These are phyloP conservation scores for Ptychoptera contaminata DNA, from an alignment of 2,888 invertebrate genomes.

Conservation along the genomic window DNA sequence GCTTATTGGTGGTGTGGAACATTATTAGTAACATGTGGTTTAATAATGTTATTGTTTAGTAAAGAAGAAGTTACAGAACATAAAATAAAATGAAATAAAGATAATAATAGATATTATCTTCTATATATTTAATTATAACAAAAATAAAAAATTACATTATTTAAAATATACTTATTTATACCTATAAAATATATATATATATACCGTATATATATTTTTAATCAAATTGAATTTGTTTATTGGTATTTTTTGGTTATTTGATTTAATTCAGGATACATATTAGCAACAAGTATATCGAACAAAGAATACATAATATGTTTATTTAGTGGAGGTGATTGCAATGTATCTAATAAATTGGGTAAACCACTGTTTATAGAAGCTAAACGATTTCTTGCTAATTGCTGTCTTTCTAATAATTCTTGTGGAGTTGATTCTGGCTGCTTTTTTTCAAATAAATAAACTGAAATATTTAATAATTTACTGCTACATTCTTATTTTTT, in stretches of 20 bases:
- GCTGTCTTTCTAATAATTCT: conserved; percentile 24
- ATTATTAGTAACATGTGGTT: conserved; percentile 48
- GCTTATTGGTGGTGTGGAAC: conserved; percentile 58
- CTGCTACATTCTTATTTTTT: neutral
- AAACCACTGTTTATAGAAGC: conserved; percentile 27
- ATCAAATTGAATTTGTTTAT: too few species aligned
- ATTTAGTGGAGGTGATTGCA: conserved; percentile 41
- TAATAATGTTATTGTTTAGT: conserved; percentile 41
- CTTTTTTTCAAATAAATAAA: conserved; percentile 24
- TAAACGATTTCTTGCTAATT: conserved; percentile 31
- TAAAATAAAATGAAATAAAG: neutral
- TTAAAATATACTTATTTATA: neutral
- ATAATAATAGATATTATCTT: neutral
- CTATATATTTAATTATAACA: neutral
- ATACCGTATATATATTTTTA: conserved; percentile 11
- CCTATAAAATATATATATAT: neutral
- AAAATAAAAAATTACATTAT: neutral
- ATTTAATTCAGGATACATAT: conserved; percentile 58
- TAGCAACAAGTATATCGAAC: conserved; percentile 56
- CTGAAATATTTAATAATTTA: conserved; percentile 15
- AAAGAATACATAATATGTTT: conserved; percentile 63
- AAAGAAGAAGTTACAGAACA: conserved; percentile 10
- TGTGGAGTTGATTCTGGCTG: conserved; percentile 19
- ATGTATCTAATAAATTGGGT: conserved; percentile 31
- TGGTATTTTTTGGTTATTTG: conserved; percentile 8